Evolutionary conservation across 2,113 vertebrate genomes (phyloP).

Genomic region (Syngnathus scovelli): DNA sequence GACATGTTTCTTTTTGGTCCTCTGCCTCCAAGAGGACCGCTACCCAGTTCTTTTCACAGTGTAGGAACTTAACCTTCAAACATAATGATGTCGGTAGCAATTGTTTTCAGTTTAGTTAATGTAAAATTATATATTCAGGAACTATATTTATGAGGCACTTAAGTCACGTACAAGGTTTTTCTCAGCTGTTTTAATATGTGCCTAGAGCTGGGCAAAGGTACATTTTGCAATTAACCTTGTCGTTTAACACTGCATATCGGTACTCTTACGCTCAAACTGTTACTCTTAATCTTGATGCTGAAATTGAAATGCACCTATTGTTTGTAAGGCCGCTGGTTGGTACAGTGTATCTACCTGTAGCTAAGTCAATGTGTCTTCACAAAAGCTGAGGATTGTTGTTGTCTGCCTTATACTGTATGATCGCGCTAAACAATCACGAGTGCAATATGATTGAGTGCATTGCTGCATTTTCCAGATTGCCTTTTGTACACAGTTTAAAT

Average conservation of each 20-base stretch:
- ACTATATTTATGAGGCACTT: constrained; percentile 3
- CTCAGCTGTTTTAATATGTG: constrained; percentile 36
- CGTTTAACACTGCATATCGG: constrained; percentile 14
- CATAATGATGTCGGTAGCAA: constrained; percentile 3
- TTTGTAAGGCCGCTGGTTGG: constrained; percentile 7
- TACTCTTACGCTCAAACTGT: constrained; percentile 17
- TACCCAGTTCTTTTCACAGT: constrained; percentile 4
- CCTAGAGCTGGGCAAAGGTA: constrained; percentile 41
- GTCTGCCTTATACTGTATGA: constrained; percentile 52
- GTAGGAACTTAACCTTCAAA: neutral
- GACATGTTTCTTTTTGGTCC: constrained; percentile 27
- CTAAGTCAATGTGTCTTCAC: constrained; percentile 28
- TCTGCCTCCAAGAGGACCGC: constrained; percentile 18
- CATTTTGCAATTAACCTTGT: constrained; percentile 45
- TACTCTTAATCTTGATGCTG: constrained; percentile 54
- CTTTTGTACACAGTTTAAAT: constrained; percentile 57
- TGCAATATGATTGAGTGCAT: constrained; percentile 53
- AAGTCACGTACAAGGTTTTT: neutral
- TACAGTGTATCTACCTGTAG: constrained; percentile 11
- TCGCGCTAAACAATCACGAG: constrained; percentile 50
- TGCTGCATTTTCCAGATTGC: constrained; percentile 44
- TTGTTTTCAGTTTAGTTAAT: neutral
- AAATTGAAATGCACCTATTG: constrained; percentile 37
- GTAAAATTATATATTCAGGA: neutral
- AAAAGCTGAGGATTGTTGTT: constrained; percentile 34